Percentiles rank a stretch among this genome's conserved stretches.
Evolutionary conservation across 2,113 vertebrate species (phyloP).

Genomic region (Rhombomys opimus): DNA sequence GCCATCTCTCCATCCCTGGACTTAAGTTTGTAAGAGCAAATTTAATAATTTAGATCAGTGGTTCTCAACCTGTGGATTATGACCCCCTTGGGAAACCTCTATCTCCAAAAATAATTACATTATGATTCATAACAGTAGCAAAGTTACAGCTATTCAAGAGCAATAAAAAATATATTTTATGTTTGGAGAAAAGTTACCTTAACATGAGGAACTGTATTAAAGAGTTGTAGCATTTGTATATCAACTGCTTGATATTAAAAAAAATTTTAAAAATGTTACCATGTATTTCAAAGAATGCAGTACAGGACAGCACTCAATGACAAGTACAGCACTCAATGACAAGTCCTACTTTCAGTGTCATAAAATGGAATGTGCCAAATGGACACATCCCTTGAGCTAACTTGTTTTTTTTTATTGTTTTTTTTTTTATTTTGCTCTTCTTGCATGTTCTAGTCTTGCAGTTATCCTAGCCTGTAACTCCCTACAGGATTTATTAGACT

Average conservation of each 20-base stretch:
- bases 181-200: too few species aligned
- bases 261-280: neutral
- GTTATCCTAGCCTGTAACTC: neutral
- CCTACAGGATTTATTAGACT: neutral
- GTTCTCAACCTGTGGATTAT: neutral
- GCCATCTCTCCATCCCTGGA: too few species aligned
- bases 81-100: neutral
- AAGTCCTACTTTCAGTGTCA: neutral
- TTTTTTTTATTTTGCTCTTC: neutral
- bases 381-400: neutral
- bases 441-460: neutral
- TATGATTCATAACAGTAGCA: too few species aligned
- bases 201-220: too few species aligned
- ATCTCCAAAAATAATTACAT: neutral
- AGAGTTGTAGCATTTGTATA: too few species aligned
- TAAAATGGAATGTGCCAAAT: neutral
- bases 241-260: neutral
- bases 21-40: too few species aligned
- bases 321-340: neutral
- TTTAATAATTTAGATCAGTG: neutral
- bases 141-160: too few species aligned
- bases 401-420: neutral
- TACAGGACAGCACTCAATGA: neutral
- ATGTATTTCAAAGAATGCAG: neutral
- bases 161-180: too few species aligned